Percentiles rank a stretch among this genome's conserved stretches.
phyloP scores from a whole-genome alignment of 2,113 vertebrate genomes.

The Mus musculus region DNA sequence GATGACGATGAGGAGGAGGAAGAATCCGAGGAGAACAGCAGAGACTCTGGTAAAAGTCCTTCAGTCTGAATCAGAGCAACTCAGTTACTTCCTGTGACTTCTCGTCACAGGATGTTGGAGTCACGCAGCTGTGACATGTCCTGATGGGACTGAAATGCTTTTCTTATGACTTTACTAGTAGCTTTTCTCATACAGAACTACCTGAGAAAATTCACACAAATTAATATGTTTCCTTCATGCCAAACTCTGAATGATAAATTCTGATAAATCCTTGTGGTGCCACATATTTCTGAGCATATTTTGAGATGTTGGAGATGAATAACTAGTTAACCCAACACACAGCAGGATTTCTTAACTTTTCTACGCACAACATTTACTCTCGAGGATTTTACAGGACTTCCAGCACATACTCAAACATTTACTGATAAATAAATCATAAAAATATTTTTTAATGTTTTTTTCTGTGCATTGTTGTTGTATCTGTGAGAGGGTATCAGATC shows the following conservation, averaged over 20 bases:
- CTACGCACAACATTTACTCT: neutral
- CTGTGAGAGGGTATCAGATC: neutral
- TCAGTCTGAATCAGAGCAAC: neutral
- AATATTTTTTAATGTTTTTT: neutral
- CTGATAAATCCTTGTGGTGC: conserved; percentile 2
- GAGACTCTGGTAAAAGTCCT: conserved; percentile 87
- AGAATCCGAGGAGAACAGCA: conserved; percentile 89
- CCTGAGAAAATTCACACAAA: conserved; percentile 13
- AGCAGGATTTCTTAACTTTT: neutral
- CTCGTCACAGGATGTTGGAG: conserved; percentile 18
- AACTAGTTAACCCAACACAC: neutral
- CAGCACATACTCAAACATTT: neutral
- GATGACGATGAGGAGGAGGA: conserved; percentile 96
- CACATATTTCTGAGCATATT: conserved; percentile 4
- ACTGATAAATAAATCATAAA: neutral
- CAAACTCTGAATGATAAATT: neutral
- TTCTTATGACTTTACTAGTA: neutral
- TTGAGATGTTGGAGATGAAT: neutral
- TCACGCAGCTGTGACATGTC: conserved; percentile 7
- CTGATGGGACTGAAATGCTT: neutral
- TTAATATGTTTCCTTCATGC: neutral
- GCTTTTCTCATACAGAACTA: neutral
- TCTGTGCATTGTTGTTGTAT: neutral
- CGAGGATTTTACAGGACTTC: neutral
- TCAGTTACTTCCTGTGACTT: neutral